Evolutionary conservation across 2,888 invertebrate genomes (phyloP), one percentile per base, ranked within the genome.

Genomic region (Teinopalpus imperialis): DNA sequence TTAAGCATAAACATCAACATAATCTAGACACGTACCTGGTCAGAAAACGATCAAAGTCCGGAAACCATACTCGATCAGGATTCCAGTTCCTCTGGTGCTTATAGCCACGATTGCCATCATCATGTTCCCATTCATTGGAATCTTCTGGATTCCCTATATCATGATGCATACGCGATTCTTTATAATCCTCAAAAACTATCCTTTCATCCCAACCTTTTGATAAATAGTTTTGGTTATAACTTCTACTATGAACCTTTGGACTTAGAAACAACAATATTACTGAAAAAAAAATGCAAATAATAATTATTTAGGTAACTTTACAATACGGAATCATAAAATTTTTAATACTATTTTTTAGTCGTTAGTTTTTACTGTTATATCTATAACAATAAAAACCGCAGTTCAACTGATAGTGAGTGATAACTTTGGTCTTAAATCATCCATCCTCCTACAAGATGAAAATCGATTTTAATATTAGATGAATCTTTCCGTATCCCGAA

Each of bases 1-100:
- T n/a, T n/a, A n/a, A n/a, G n/a, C n/a, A n/a, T n/a, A n/a, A n/a
- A n/a, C n/a, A n/a, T n/a, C n/a, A n/a, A n/a, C n/a, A n/a, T n/a
- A n/a, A n/a, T n/a, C n/a, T n/a, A n/a, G n/a, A n/a, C n/a, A n/a
- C 21, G 20, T 34, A 45, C 45, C 27, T 32, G 3, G 21, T 14
- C 4, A 39, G 1, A 9, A 20, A 9, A 9, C 16, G 31, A 16
- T 30, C 4, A 30, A 23, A 35, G 9, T 41, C 46, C 5, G 40
- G 46, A n/a, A 46, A 46, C 46, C 46, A 46, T 6, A 46, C 8
- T 1, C 40, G 21, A 18, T 46, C 41, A 6, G 41, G 29, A 23
- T 35, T 30, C 40, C 35, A 46, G n/a, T 41, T 29, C 6, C 12
- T 40, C 2, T 16, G 13, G 8, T 18, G 14, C 35, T 41, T 45